Evolutionary conservation across 2,888 invertebrate species (phyloP).

Genomic region (Agrilus biguttatus): DNA sequence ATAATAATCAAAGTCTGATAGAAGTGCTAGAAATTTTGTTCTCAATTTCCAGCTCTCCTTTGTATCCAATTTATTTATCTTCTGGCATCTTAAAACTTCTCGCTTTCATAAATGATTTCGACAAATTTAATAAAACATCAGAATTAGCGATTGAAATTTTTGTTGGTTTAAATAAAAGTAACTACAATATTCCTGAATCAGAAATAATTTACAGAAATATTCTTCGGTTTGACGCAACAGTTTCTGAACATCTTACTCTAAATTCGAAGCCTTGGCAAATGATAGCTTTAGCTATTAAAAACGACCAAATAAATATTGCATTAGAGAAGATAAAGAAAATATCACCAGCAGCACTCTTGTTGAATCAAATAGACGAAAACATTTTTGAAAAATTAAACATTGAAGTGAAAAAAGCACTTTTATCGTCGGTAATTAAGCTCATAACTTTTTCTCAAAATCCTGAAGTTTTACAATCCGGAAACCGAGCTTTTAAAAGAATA

Average conservation of each 20-base stretch:
- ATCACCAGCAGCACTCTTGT: conserved; percentile 33
- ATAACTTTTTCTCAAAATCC: conserved; percentile 45
- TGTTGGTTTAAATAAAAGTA: conserved; percentile 10
- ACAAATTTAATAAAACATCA: conserved; percentile 19
- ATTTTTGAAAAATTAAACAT: conserved; percentile 38
- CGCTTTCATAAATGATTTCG: conserved; percentile 16
- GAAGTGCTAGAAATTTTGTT: conserved; percentile 18
- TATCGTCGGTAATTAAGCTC: conserved; percentile 39
- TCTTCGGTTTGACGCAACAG: conserved; percentile 15
- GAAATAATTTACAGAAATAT: conserved; percentile 17
- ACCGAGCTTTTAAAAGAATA: conserved; percentile 51
- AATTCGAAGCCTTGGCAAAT: conserved; percentile 39
- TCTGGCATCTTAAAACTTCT: conserved; percentile 28
- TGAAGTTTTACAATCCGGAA: conserved; percentile 42
- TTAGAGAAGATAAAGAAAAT: conserved; percentile 28
- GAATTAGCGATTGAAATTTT: conserved; percentile 15
- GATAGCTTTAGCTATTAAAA: conserved; percentile 38
- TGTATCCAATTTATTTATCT: conserved; percentile 31
- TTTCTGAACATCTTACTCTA: conserved; percentile 14
- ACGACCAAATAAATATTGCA: conserved; percentile 35
- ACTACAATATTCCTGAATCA: conserved; percentile 10
- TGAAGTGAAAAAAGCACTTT: conserved; percentile 31
- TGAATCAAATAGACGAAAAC: conserved; percentile 42
- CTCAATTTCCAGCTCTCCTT: conserved; percentile 22
- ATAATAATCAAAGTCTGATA: conserved; percentile 17